Evolutionary conservation across 2,888 invertebrate genomes (phyloP), one percentile per base, ranked within the genome.

Genomic region (Rhabditoides inermis): DNA sequence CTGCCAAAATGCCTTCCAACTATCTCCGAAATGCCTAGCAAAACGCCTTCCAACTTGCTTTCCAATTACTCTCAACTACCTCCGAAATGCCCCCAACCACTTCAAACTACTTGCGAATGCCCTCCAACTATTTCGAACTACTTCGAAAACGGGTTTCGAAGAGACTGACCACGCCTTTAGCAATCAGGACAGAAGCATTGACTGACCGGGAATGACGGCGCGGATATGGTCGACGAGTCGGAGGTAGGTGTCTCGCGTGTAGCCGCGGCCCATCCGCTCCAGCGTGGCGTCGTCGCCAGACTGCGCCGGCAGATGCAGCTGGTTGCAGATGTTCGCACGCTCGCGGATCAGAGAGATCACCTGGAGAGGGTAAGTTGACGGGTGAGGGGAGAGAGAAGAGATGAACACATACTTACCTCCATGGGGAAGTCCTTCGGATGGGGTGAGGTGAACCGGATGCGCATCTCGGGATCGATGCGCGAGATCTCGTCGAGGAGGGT

Each of bases 391-490:
- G n/a, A n/a, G n/a, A n/a, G n/a, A n/a, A n/a, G n/a, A n/a, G n/a
- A n/a, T n/a, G 27, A n/a, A 28, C 2, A 26, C 36, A 6, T 26
- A 10, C 26, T n/a, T 62, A 86, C 89, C 81, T 91, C 89, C 78
- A 91, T 88, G 1, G 94, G 91, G 77, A 95, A 95, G 79, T 95
- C 94, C 78, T 95, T 95, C 0, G 95, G 95, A 80, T 95, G 95
- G 0, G 95, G 91, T 0, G 92, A 91, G 0, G 92, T 94, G 70
- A 83, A 85, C 59, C 95, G 82, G 55, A 95, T 86, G 68, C 95
- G 84, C 82, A 94, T 85, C 72, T 92, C 88, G 0, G 90, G 88
- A 77, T 88, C 84, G 2, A 88, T 81, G 20, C 82, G 77, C 0
- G 94, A 88, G 2, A 90, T 88, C 76, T 84, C 82, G 45, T 89